These are phyloP conservation scores for Manis pentadactyla DNA, from an alignment of 2,797 vertebrate genomes.

Conservation along the genomic window DNA sequence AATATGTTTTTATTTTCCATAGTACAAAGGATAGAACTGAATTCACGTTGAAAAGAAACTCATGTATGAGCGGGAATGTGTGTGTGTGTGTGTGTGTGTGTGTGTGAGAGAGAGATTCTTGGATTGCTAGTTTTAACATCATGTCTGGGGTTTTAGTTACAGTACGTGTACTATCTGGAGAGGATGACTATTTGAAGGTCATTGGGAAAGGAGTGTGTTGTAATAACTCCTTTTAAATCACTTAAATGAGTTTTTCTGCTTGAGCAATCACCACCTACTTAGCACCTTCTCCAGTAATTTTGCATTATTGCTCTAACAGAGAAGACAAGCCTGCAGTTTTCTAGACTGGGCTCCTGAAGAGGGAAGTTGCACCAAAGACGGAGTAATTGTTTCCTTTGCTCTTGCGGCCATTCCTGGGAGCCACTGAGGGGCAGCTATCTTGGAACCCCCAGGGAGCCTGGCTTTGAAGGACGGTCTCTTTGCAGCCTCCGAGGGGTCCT, in stretches of 20 bases:
- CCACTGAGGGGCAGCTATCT: not conserved
- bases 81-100: not conserved
- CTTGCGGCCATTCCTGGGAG: not conserved
- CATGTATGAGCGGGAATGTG: not conserved
- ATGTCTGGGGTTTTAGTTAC: constrained; percentile 68
- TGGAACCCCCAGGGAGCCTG: not conserved
- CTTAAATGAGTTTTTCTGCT: constrained; percentile 80
- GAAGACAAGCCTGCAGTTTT: too few species aligned
- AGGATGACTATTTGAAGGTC: constrained; percentile 72
- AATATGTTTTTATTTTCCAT: not conserved
- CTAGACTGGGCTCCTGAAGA: not conserved
- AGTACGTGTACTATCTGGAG: not conserved
- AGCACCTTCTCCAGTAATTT: constrained; percentile 69
- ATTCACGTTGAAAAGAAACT: not conserved
- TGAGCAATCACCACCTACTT: constrained; percentile 61
- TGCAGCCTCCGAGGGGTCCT: not conserved
- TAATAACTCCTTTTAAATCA: constrained; percentile 73
- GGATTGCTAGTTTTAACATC: constrained; percentile 45
- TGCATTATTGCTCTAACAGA: constrained; percentile 57
- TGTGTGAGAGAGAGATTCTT: not conserved
- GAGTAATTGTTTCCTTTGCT: not conserved
- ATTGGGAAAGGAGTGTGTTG: constrained; percentile 41
- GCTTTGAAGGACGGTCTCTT: not conserved
- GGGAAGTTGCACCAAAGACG: not conserved
- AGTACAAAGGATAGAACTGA: not conserved